phyloP scores from a whole-genome alignment of 2,888 invertebrate species.

The Andrena bicolor region DNA sequence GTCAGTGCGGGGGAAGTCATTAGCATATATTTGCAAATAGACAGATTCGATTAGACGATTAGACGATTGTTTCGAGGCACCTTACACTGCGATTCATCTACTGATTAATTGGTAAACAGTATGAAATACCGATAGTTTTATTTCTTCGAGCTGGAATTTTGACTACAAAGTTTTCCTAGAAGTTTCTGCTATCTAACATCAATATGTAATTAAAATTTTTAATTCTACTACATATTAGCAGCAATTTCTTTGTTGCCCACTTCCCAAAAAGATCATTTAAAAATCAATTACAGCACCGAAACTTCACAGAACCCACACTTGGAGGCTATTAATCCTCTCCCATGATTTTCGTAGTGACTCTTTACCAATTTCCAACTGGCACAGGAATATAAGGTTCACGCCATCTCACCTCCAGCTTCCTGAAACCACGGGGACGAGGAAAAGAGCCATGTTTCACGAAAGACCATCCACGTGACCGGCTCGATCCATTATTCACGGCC shows the following conservation, averaged over 20 bases:
- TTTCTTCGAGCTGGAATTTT: no score
- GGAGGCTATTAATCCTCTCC: not conserved
- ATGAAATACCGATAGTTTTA: no score
- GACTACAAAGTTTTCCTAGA: no score
- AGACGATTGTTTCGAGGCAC: no score
- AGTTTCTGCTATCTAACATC: no score
- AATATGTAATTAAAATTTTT: no score
- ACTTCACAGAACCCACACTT: not conserved
- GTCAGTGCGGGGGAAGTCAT: not conserved
- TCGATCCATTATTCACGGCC: slow-evolving; percentile 61
- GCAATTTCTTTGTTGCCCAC: not conserved
- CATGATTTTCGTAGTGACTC: not conserved
- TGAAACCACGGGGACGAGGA: not conserved
- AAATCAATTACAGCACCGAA: no score
- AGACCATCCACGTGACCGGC: slow-evolving; percentile 47
- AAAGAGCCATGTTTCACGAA: not conserved
- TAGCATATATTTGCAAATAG: no score
- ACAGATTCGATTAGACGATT: no score
- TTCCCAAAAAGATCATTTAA: not conserved
- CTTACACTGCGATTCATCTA: no score
- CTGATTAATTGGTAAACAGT: no score
- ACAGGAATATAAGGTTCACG: not conserved
- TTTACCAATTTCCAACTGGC: not conserved
- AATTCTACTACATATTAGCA: not conserved
- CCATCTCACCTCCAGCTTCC: not conserved